Evolutionary conservation across 1,140 invertebrate species (phyloP), one percentile per base, ranked within the genome.

Genomic region (Drosophila carrolli): DNA sequence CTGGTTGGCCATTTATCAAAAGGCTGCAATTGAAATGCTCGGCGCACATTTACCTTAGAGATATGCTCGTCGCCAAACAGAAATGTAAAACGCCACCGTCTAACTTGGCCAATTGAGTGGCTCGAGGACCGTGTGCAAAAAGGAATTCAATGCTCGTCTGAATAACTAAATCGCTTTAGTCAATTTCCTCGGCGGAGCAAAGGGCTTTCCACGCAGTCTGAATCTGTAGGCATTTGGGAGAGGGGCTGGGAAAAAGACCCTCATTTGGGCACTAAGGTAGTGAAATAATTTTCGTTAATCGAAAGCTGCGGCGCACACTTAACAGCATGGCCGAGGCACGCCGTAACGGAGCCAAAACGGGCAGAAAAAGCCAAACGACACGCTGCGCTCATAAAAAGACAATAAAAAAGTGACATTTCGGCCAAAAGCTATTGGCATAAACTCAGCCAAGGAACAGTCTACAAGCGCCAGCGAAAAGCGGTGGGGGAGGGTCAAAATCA

Each of bases 391-490:
- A 88, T 88, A 88, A 88, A 88, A 88, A 84, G 61, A 78, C 84
- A 78, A 88, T 88, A 88, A 88, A 88, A 86, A 88, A 89, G 84
- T 89, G 84, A 89, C 84, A 89, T 89, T 88, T 89, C 79, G 76
- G 84, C 79, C 79, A 60, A 80, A 74, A 79, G 78, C 84, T 71
- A 75, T 56, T 73, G 68, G 75, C 77, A 85, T 78, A 75, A 80
- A 88, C 66, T 32, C 50, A 66, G 58, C 19, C 58, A 50, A 55
- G 57, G 23, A 54, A 38, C 67, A 46, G 56, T 60, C 75, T 63
- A 77, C 55, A 75, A 54, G 44, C 74, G 54, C 16, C 14, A 40
- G 51, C 73, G 43, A 58, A 62, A 50, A 55, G 35, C 43, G 60
- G 27, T 40, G 44, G 55, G 43, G 58, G 78, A 35, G 60, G 68